These are phyloP conservation scores for Hypotaenidia philippensis DNA, from an alignment of 2,797 vertebrate species.

Conservation along the genomic window DNA sequence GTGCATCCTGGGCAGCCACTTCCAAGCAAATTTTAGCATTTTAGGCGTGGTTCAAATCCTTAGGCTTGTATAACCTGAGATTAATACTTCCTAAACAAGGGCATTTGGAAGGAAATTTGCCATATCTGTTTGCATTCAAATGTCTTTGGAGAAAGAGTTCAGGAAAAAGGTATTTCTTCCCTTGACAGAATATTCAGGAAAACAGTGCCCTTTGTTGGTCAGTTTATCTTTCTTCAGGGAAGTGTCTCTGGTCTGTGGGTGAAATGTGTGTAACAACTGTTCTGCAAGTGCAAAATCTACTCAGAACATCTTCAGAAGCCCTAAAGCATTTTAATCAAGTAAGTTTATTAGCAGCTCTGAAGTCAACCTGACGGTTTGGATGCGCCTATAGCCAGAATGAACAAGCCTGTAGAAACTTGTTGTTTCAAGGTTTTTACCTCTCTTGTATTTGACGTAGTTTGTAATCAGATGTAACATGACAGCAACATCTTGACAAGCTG, in stretches of 20 bases:
- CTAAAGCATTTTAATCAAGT: conserved; percentile 52
- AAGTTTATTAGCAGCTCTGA: conserved; percentile 34
- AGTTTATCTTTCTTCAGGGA: not conserved
- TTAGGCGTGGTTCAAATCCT: not conserved
- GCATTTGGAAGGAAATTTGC: not conserved
- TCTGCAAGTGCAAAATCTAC: not conserved
- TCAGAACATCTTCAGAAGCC: not conserved
- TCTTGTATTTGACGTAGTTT: not conserved
- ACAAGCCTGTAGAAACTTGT: not conserved
- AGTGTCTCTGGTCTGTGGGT: not conserved
- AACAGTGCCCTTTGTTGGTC: not conserved
- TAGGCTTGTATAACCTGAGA: not conserved
- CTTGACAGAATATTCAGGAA: not conserved
- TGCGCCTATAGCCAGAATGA: not conserved
- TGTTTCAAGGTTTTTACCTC: not conserved
- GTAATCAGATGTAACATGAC: conserved; percentile 56
- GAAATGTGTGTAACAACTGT: not conserved
- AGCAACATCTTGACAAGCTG: conserved; percentile 50
- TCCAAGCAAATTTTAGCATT: not conserved
- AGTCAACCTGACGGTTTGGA: conserved; percentile 48
- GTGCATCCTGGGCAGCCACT: not conserved
- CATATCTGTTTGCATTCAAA: not conserved
- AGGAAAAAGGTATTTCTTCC: not conserved
- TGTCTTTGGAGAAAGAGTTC: not conserved
- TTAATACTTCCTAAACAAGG: not conserved